Conservation (phyloP, 53 echinoderm and acorn worm genomes). For the Paracentrotus lividus region DNA sequence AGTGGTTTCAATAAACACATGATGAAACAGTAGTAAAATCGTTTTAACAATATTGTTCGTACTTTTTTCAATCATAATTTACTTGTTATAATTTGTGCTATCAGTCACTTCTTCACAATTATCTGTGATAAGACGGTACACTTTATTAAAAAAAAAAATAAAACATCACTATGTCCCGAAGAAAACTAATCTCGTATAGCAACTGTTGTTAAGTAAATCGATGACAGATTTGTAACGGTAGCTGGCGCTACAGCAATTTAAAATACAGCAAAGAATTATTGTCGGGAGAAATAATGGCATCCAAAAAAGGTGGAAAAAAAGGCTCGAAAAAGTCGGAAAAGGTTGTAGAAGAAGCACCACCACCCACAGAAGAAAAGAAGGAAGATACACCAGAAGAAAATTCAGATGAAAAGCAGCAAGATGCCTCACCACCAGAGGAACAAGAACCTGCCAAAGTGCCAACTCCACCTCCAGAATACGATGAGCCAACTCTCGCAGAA, state of each 20-base stretch:
- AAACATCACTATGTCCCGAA: too few species aligned
- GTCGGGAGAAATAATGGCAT: conserved; percentile 80
- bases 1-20: too few species aligned
- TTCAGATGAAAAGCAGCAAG: conserved; percentile 78
- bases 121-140: too few species aligned
- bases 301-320: conserved; percentile 94
- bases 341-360: conserved; percentile 88
- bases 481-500: conserved; percentile 95
- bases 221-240: not conserved
- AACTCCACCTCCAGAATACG: conserved; percentile 92
- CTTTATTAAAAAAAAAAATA: too few species aligned
- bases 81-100: too few species aligned
- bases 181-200: conserved; percentile 60
- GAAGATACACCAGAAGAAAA: conserved; percentile 85
- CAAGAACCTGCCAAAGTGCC: conserved; percentile 91
- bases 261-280: not conserved
- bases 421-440: conserved; percentile 80
- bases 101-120: too few species aligned
- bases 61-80: too few species aligned
- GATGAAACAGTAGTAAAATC: too few species aligned
- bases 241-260: conserved; percentile 84
- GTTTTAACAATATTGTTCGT: too few species aligned
- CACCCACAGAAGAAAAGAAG: conserved; percentile 89
- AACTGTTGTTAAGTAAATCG: conserved; percentile 84
- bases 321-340: conserved; percentile 92